Evolutionary conservation across 2,888 invertebrate genomes (phyloP).

Genomic region (Synanthedon formicaeformis): DNA sequence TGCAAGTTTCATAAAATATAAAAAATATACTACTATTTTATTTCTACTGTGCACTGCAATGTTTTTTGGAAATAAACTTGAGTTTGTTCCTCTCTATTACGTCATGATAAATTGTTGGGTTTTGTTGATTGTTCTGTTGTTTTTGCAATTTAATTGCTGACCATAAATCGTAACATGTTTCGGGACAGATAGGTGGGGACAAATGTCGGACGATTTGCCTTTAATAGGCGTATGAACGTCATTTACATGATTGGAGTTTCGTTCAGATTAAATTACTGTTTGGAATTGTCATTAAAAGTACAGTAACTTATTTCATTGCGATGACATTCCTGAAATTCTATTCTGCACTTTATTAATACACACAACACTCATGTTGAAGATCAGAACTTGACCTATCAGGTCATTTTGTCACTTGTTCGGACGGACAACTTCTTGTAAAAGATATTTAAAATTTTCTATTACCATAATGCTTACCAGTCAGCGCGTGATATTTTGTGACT

Average conservation of each 20-base stretch:
- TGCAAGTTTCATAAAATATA: background rate
- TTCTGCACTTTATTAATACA: too few relatives aligned
- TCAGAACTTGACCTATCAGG: too few relatives aligned
- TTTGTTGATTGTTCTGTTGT: constrained; percentile 4
- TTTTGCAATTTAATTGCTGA: background rate
- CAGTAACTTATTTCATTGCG: too few relatives aligned
- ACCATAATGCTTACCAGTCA: too few relatives aligned
- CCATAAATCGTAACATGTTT: background rate
- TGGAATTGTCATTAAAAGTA: too few relatives aligned
- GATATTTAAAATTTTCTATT: too few relatives aligned
- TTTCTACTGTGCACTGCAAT: background rate
- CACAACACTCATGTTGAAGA: too few relatives aligned
- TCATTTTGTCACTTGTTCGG: too few relatives aligned
- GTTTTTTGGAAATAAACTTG: constrained; percentile 7
- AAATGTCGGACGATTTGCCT: background rate
- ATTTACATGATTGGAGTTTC: background rate
- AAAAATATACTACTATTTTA: background rate
- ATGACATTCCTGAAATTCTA: too few relatives aligned
- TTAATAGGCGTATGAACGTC: background rate
- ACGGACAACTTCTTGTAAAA: too few relatives aligned
- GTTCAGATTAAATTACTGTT: background rate
- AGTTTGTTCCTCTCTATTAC: constrained; percentile 11
- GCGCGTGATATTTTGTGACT: too few relatives aligned
- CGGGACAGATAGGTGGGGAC: background rate
- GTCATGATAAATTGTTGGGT: constrained; percentile 17